Base-by-base conservation (phyloP, 2,797 vertebrate species). In the Argyrosomus regius region DNA sequence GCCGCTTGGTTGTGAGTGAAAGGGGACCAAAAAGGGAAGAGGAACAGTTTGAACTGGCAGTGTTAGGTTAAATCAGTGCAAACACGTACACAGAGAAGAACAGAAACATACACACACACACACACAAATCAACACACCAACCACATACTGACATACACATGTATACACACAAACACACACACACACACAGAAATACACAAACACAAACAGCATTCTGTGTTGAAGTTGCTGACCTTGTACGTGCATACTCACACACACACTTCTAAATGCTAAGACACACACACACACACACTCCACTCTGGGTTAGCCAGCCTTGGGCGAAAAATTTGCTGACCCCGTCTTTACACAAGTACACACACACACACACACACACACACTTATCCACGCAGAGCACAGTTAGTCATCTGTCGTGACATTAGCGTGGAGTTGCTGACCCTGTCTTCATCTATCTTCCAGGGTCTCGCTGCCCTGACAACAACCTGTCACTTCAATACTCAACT, bases 391-490 rank as follows among this genome's bases (percentile, higher is more conserved):
- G 5, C 45, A 31, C 63, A 56, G 76, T 88, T 90, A 87, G 87
- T 92, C 90, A 91, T 88, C 81, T 64, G 83, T 45, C 22, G 17
- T 88, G 86, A 88, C 87, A 80, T 83, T 80, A 89, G 80, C 22
- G 3, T 80, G 54, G 82, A 88, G 84, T 72, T 78, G 76, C 80
- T 88, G 92, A 92, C 88, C 90, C 85, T 72, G 78, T 90, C 91
- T 89, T 78, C 78, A 89, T 91, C 86, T 63, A 75, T 94, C 87
- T 87, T 84, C 84, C 71, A 77, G 75, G 87, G 79, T 86, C 86
- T 82, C n/a, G 45, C 79, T 73, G 76, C 77, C 78, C 79, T 70
- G 85, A 90, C 87, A 91, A 82, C 91, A 84, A 87, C 82, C 89
- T 82, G 88, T 93, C 92, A 91, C 86, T 84, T 90, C 78, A 63